A percentile compares a stretch with the other conserved stretches of the same genome.
Evolutionary conservation across 2,113 vertebrate genomes (phyloP).

Genomic region (Ammospiza caudacuta): DNA sequence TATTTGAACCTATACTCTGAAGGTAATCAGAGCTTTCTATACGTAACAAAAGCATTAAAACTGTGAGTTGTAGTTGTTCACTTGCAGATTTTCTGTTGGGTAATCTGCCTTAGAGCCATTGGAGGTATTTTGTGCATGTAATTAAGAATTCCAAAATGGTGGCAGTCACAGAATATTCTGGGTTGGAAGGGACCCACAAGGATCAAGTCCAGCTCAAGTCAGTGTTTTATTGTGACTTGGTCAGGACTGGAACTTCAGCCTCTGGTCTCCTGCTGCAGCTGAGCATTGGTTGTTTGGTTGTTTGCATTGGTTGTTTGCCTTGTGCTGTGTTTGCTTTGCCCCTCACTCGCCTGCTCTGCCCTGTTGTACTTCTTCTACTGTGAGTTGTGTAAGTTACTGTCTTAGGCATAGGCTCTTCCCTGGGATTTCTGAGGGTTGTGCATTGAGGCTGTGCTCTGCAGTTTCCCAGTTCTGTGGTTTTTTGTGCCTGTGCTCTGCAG

Average conservation of each 20-base stretch:
- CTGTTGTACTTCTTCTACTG: neutral
- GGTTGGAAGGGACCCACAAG: neutral
- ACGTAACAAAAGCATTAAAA: neutral
- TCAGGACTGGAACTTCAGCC: neutral
- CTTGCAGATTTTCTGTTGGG: neutral
- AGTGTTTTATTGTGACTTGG: neutral
- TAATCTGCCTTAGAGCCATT: neutral
- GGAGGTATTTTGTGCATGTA: neutral
- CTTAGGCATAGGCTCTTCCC: neutral
- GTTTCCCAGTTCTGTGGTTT: neutral
- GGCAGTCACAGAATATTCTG: neutral
- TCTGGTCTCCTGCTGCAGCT: fast-evolving
- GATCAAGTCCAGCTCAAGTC: neutral
- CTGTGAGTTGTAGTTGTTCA: neutral
- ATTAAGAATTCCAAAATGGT: neutral
- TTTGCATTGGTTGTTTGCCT: neutral
- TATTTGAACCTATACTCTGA: neutral
- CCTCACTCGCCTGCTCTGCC: fast-evolving
- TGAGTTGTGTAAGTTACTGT: neutral
- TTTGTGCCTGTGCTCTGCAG: neutral
- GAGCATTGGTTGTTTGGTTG: neutral
- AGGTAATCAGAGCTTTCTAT: neutral
- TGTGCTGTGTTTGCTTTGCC: neutral
- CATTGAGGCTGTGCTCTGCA: neutral
- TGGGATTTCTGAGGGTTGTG: neutral